These are phyloP conservation scores for Steinernema carpocapsae DNA, from an alignment of 2,888 invertebrate genomes.

Conservation along the genomic window DNA sequence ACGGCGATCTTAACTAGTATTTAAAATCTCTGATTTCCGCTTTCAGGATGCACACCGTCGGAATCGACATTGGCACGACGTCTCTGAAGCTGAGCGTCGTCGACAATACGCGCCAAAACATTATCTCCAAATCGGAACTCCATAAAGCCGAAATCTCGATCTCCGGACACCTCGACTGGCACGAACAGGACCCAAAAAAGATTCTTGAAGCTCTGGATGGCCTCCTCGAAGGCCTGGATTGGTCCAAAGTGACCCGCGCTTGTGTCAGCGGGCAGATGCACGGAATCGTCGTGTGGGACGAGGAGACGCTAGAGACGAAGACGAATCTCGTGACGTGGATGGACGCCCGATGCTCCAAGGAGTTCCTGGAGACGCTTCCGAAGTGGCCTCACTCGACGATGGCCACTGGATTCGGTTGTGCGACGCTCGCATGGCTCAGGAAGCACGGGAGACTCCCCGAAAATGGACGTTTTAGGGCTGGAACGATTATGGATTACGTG, in stretches of 20 bases:
- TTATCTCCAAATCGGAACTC: not conserved
- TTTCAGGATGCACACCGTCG: conserved; percentile 31
- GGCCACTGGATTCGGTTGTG: conserved; percentile 48
- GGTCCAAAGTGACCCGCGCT: conserved; percentile 4
- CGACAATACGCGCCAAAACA: conserved; percentile 36
- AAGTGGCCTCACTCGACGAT: conserved; percentile 33
- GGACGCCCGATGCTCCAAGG: conserved; percentile 43
- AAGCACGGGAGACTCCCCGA: conserved; percentile 33
- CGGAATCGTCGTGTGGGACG: conserved; percentile 43
- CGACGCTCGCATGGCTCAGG: conserved; percentile 47
- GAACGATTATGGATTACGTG: conserved; percentile 47
- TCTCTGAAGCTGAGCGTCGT: conserved; percentile 41
- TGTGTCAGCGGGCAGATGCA: conserved; percentile 49
- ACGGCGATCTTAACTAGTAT: not conserved
- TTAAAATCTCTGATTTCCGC: not conserved
- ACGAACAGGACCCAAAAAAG: conserved; percentile 40
- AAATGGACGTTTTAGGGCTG: conserved; percentile 22
- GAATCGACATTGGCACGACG: conserved; percentile 49
- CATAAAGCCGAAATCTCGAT: not conserved
- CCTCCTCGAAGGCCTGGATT: conserved; percentile 32
- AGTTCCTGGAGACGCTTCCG: conserved; percentile 41
- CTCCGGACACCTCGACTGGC: not conserved
- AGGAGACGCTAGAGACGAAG: not conserved
- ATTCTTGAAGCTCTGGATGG: conserved; percentile 28
- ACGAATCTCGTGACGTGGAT: conserved; percentile 51